Percentiles rank a stretch among this genome's conserved stretches.
Evolutionary conservation across 2,113 vertebrate genomes (phyloP).

Genomic region (Semicossyphus pulcher): DNA sequence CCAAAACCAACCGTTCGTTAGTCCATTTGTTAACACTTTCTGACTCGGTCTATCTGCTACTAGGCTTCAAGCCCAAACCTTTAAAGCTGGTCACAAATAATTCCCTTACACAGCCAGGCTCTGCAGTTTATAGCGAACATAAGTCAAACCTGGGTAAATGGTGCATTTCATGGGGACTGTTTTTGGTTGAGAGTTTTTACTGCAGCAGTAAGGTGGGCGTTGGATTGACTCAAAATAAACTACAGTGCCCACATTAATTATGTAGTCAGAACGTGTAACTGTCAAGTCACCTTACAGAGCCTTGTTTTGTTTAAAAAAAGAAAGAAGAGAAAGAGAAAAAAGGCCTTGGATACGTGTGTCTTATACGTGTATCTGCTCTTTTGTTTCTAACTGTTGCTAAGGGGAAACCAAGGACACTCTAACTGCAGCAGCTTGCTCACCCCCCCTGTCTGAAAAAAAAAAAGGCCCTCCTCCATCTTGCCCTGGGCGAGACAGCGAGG

Average conservation of each 20-base stretch:
- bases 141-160: no score
- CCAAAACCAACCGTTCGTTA: neutral
- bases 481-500: conserved; percentile 71
- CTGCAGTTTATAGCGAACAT: neutral
- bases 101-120: neutral
- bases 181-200: conserved; percentile 6
- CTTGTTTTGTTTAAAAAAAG: no score
- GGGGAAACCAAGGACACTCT: conserved; percentile 64
- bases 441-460: conserved; percentile 43
- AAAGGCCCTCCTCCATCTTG: conserved; percentile 52
- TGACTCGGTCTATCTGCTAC: neutral
- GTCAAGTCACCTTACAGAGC: neutral
- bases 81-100: neutral
- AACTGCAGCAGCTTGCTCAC: conserved; percentile 63
- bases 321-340: neutral
- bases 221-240: neutral
- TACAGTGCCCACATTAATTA: neutral
- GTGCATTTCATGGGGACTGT: neutral
- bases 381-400: conserved; percentile 74
- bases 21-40: neutral
- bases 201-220: neutral
- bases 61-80: no score
- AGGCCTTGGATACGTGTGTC: conserved; percentile 45
- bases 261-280: neutral
- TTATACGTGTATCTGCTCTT: conserved; percentile 53